phyloP scores from a whole-genome alignment of 1,140 invertebrate species.

The Atta colombica region DNA sequence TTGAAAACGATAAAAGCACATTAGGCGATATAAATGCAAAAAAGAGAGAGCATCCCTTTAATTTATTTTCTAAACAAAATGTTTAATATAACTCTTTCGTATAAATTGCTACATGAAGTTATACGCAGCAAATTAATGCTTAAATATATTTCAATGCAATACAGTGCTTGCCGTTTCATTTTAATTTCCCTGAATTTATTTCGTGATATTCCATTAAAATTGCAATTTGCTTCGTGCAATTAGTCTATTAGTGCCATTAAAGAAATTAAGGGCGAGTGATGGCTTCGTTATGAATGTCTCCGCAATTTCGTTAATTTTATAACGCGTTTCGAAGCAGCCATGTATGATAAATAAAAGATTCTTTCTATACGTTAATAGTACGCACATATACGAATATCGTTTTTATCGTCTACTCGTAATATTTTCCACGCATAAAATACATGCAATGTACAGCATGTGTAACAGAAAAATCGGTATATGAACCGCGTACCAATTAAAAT shows the following conservation, averaged over 20 bases:
- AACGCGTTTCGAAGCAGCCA: conserved; percentile 11
- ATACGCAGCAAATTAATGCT: conserved; percentile 17
- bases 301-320: conserved; percentile 35
- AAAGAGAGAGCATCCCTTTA: background rate
- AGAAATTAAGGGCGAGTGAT: conserved; percentile 15
- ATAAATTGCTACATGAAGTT: conserved; percentile 13
- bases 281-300: conserved; percentile 33
- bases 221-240: conserved; percentile 20
- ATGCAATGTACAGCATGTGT: background rate
- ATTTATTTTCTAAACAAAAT: conserved; percentile 20
- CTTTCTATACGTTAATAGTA: conserved; percentile 8
- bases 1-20: background rate
- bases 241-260: conserved; percentile 25
- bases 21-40: background rate
- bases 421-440: conserved; percentile 18
- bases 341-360: conserved; percentile 17
- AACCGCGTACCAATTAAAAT: conserved; percentile 39
- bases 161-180: conserved; percentile 5
- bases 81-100: conserved; percentile 13
- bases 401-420: background rate
- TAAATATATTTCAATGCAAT: conserved; percentile 20
- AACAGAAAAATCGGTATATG: conserved; percentile 17
- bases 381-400: background rate
- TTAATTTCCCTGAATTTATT: conserved; percentile 28
- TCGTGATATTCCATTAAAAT: conserved; percentile 19